Percentiles rank a stretch among this genome's conserved stretches.
Conservation (phyloP, 2,113 vertebrate species). For the Phaethon lepturus region DNA sequence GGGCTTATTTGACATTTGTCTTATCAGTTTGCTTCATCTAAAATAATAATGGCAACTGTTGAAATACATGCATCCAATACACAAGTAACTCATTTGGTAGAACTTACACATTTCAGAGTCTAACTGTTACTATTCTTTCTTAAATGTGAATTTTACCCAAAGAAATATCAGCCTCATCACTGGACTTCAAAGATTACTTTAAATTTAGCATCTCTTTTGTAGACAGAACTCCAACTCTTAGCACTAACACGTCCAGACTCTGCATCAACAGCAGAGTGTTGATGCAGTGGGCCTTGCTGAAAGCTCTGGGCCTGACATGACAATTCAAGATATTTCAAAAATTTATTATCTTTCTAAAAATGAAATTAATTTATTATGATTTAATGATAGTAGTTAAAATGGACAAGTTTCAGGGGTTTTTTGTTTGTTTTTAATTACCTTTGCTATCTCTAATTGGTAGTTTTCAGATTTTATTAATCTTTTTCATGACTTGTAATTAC, state of each 20-base stretch:
- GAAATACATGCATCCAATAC: not conserved
- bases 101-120: not conserved
- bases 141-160: not conserved
- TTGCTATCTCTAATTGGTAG: not conserved
- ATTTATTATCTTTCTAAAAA: not conserved
- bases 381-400: not conserved
- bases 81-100: not conserved
- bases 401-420: not conserved
- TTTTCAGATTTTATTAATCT: not conserved
- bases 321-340: not conserved
- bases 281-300: not conserved
- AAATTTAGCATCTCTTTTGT: not conserved
- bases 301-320: not conserved
- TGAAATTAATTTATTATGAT: not conserved
- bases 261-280: not conserved
- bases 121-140: not conserved
- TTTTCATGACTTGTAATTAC: not conserved
- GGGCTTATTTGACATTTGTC: not conserved
- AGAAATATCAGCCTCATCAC: not conserved
- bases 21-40: not conserved
- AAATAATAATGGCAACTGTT: not conserved
- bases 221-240: not conserved
- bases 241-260: not conserved
- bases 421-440: slow-evolving; percentile 14
- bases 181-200: not conserved